Conservation (phyloP, 2,888 invertebrate genomes). For the Heterodera filipjevi region DNA sequence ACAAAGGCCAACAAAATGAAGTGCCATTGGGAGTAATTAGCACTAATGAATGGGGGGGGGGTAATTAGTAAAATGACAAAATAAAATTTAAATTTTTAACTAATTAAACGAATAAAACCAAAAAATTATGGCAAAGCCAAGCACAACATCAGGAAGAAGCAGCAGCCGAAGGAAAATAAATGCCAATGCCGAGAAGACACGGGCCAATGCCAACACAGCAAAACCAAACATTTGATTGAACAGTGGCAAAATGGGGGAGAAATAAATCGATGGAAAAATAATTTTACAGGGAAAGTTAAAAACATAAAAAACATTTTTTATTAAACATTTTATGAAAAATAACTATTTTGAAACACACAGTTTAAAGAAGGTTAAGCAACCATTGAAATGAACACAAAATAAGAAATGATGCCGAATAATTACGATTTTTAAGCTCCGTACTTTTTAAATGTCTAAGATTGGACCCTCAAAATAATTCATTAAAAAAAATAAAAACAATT, state of each 20-base stretch:
- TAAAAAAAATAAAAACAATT: too few species aligned
- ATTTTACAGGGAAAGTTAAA: too few species aligned
- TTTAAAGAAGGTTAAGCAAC: too few species aligned
- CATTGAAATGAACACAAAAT: too few species aligned
- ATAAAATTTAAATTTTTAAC: not conserved
- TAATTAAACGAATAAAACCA: not conserved
- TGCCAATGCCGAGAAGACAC: not conserved
- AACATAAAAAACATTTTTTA: too few species aligned
- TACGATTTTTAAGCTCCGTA: too few species aligned
- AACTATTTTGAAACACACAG: too few species aligned
- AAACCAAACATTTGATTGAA: not conserved
- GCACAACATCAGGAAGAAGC: not conserved
- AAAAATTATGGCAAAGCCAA: not conserved
- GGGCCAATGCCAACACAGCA: not conserved
- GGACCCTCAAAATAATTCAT: too few species aligned
- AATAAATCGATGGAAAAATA: not conserved
- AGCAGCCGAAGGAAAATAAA: not conserved
- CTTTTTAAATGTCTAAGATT: too few species aligned
- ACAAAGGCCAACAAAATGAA: not conserved
- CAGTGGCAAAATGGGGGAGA: not conserved
- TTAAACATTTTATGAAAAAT: too few species aligned
- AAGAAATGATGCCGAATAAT: too few species aligned
- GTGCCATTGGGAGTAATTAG: not conserved
- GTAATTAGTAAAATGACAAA: not conserved
- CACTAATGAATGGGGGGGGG: not conserved